Conservation (phyloP, 2,113 vertebrate genomes). For the Himantopus leucocephalus region DNA sequence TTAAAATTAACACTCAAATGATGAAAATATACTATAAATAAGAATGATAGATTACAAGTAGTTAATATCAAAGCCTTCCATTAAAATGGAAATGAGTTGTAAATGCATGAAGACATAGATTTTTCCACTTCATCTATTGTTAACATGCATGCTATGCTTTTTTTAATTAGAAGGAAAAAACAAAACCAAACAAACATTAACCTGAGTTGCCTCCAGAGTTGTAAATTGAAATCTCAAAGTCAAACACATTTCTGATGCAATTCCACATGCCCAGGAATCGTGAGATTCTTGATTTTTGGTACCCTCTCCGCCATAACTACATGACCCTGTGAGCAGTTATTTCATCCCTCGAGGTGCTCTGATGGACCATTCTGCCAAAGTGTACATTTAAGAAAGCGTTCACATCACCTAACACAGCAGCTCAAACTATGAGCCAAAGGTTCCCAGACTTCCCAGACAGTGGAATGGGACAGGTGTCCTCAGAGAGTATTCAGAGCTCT, state of each 20-base stretch:
- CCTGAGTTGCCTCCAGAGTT: background rate
- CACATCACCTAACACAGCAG: background rate
- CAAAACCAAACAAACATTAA: background rate
- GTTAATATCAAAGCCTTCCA: background rate
- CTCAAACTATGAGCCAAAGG: background rate
- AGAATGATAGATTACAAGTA: background rate
- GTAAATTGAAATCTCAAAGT: background rate
- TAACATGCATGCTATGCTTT: background rate
- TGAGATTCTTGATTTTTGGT: background rate
- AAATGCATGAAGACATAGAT: background rate
- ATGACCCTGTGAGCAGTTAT: rapidly evolving
- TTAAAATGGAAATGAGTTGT: background rate
- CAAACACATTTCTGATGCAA: background rate
- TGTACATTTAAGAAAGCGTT: rapidly evolving
- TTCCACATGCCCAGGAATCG: no score
- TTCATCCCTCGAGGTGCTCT: rapidly evolving
- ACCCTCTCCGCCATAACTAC: background rate
- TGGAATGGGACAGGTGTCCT: background rate
- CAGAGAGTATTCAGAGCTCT: background rate
- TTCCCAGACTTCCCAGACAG: background rate
- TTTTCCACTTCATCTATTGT: background rate
- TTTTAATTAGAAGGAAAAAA: background rate
- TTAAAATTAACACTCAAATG: background rate
- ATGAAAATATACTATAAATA: background rate
- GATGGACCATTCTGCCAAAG: background rate